Conservation (phyloP, 2,797 vertebrate species). For the Thripadectes ignobilis region DNA sequence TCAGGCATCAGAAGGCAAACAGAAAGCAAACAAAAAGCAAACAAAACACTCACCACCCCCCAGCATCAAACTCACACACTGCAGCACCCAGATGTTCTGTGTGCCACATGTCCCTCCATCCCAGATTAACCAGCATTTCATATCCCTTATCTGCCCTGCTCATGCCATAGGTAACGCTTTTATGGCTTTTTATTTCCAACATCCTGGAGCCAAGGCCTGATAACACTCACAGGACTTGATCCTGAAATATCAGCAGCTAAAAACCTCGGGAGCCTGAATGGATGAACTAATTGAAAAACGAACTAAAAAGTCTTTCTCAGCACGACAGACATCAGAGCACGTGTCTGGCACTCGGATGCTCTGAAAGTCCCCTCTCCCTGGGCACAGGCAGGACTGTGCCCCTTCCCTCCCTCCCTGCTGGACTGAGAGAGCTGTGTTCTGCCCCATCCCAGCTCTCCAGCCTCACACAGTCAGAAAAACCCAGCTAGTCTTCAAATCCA, state of each 20-base stretch:
- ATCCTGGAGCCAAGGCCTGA: neutral
- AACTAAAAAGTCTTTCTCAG: neutral
- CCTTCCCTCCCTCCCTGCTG: neutral
- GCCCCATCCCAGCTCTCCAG: neutral
- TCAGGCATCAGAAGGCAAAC: neutral
- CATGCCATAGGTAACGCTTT: rapidly evolving
- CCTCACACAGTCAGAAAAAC: neutral
- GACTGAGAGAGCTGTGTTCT: rapidly evolving
- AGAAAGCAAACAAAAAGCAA: neutral
- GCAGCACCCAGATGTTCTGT: neutral
- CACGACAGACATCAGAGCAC: rapidly evolving
- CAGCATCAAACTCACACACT: neutral
- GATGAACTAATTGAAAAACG: neutral
- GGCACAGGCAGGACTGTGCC: neutral
- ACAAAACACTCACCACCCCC: neutral
- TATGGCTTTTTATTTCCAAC: neutral
- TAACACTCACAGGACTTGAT: neutral
- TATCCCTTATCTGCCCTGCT: neutral
- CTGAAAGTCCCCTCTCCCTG: neutral
- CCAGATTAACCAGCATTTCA: neutral
- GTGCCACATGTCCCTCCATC: neutral
- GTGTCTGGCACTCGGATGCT: rapidly evolving
- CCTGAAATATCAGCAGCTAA: neutral
- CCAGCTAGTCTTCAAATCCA: neutral
- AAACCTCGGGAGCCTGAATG: neutral